Conservation (phyloP, 2,797 vertebrate species). For the Falco peregrinus region DNA sequence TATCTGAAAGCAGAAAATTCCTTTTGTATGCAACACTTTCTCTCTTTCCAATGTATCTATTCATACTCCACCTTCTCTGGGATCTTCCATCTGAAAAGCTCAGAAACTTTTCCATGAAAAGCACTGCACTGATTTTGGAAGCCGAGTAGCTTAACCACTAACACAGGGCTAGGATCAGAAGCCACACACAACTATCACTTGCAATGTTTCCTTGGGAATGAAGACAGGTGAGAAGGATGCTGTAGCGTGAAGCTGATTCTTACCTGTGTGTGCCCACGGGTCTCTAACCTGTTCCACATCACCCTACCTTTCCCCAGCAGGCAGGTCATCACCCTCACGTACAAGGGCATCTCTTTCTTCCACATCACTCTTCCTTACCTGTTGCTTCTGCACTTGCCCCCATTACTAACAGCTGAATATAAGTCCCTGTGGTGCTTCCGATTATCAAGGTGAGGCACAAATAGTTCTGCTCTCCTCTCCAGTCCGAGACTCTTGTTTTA, state of each 20-base stretch:
- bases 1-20: background rate
- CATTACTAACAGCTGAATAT: background rate
- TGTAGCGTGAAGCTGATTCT: background rate
- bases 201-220: accelerated
- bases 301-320: background rate
- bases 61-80: background rate
- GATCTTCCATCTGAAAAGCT: background rate
- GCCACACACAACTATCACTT: background rate
- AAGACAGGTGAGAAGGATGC: background rate
- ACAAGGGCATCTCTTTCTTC: background rate
- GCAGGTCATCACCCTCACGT: background rate
- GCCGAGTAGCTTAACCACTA: background rate
- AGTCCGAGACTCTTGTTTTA: background rate
- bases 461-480: background rate
- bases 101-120: background rate
- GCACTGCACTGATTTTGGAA: background rate
- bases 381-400: background rate
- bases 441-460: background rate
- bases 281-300: background rate
- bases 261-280: accelerated
- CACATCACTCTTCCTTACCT: background rate
- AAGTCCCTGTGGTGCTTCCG: background rate
- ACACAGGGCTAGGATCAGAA: background rate
- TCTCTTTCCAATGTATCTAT: background rate
- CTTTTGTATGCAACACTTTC: background rate